Evolutionary conservation across 2,797 vertebrate genomes (phyloP).

Genomic region (Chelmon rostratus): DNA sequence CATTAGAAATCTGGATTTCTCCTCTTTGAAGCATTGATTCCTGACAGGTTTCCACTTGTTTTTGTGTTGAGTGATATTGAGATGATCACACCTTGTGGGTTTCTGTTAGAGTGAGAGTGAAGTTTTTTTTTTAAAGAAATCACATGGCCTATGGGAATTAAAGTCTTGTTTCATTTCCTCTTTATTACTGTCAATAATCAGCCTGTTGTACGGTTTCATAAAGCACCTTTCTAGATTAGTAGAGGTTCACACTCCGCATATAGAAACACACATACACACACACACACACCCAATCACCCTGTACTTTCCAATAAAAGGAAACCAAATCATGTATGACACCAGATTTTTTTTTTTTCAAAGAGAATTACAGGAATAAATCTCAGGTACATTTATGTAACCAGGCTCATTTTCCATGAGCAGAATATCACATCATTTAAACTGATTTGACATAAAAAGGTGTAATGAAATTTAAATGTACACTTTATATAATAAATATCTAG

Average conservation of each 20-base stretch:
- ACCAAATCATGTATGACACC: conserved; percentile 8
- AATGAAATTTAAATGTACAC: neutral
- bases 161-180: conserved; percentile 73
- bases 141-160: conserved; percentile 70
- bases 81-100: conserved; percentile 19
- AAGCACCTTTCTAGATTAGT: conserved; percentile 34
- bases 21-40: neutral
- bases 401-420: conserved; percentile 6
- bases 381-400: neutral
- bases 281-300: neutral
- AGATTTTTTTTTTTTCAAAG: neutral
- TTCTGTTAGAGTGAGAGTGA: conserved; percentile 34
- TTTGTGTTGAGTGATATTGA: conserved; percentile 30
- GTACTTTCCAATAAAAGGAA: conserved; percentile 46
- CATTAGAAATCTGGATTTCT: neutral
- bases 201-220: conserved; percentile 45
- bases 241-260: neutral
- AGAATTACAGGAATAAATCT: conserved; percentile 6
- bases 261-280: neutral
- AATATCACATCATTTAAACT: neutral
- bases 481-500: neutral
- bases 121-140: conserved; percentile 27
- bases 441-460: neutral
- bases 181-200: conserved; percentile 64
- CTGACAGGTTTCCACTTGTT: neutral